Evolutionary conservation across 2,888 invertebrate genomes (phyloP).

Genomic region (Drosophila mettleri): DNA sequence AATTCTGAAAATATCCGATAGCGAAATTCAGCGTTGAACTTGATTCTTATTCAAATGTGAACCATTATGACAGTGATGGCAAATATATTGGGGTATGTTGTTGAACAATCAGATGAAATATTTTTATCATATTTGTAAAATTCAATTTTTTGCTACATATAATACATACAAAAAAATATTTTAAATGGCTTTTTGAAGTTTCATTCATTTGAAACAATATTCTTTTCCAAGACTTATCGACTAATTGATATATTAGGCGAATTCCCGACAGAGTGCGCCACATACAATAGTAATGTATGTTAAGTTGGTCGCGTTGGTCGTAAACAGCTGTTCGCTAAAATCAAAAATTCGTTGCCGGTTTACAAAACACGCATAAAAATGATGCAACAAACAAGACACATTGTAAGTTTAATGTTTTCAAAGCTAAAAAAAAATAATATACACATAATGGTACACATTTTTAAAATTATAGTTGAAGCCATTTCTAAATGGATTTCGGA

Average conservation of each 20-base stretch:
- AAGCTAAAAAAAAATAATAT: not conserved
- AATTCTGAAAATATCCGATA: conserved; percentile 11
- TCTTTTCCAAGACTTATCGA: conserved; percentile 6
- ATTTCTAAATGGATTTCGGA: conserved; percentile 41
- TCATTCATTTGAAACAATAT: too few species aligned
- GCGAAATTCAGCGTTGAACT: not conserved
- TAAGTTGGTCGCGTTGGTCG: conserved; percentile 32
- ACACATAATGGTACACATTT: too few species aligned
- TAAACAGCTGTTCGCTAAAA: conserved; percentile 39
- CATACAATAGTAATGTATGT: not conserved
- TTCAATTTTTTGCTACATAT: too few species aligned
- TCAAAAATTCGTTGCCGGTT: conserved; percentile 37
- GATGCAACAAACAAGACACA: conserved; percentile 68
- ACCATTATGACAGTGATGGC: not conserved
- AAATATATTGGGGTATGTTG: not conserved
- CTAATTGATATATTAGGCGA: not conserved
- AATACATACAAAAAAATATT: not conserved
- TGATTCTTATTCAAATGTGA: too few species aligned
- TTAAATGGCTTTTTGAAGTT: too few species aligned
- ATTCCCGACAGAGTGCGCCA: conserved; percentile 33
- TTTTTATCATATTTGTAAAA: too few species aligned
- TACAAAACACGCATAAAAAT: conserved; percentile 38
- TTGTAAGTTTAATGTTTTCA: conserved; percentile 47
- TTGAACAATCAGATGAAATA: too few species aligned
- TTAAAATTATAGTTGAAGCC: conserved; percentile 48